Evolutionary conservation across 2,113 vertebrate genomes (phyloP).

Genomic region (Pedetes capensis): DNA sequence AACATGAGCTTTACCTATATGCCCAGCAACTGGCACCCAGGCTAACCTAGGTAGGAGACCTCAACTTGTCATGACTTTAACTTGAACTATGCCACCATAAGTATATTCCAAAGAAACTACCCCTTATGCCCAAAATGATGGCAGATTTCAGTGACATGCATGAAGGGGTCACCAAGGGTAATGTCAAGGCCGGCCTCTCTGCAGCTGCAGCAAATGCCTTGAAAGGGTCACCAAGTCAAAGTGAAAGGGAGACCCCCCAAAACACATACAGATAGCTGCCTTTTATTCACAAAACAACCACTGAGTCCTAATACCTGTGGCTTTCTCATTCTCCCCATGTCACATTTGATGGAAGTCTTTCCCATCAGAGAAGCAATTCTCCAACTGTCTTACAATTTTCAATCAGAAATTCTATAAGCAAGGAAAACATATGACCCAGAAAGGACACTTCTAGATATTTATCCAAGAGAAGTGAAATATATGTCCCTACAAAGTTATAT

Average conservation of each 20-base stretch:
- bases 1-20: slow-evolving; percentile 87
- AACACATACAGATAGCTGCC: slow-evolving; percentile 69
- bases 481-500: neutral
- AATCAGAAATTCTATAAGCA: slow-evolving; percentile 3
- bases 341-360: neutral
- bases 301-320: neutral
- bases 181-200: slow-evolving; percentile 69
- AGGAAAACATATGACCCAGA: neutral
- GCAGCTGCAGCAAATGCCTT: slow-evolving; percentile 47
- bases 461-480: neutral
- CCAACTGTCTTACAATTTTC: slow-evolving; percentile 4
- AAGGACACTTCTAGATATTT: neutral
- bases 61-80: slow-evolving; percentile 87
- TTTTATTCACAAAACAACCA: neutral
- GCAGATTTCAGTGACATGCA: slow-evolving; percentile 74
- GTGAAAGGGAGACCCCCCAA: slow-evolving; percentile 78
- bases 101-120: slow-evolving; percentile 76
- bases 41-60: slow-evolving; percentile 68
- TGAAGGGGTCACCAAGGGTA: slow-evolving; percentile 66
- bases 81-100: slow-evolving; percentile 78
- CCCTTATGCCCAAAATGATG: slow-evolving; percentile 76
- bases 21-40: slow-evolving; percentile 84
- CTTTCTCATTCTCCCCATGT: neutral
- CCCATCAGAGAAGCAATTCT: neutral
- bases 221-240: slow-evolving; percentile 77